Percentiles rank a stretch among this genome's conserved stretches.
Evolutionary conservation across 2,113 vertebrate species (phyloP).

Genomic region (Fregetta grallaria): DNA sequence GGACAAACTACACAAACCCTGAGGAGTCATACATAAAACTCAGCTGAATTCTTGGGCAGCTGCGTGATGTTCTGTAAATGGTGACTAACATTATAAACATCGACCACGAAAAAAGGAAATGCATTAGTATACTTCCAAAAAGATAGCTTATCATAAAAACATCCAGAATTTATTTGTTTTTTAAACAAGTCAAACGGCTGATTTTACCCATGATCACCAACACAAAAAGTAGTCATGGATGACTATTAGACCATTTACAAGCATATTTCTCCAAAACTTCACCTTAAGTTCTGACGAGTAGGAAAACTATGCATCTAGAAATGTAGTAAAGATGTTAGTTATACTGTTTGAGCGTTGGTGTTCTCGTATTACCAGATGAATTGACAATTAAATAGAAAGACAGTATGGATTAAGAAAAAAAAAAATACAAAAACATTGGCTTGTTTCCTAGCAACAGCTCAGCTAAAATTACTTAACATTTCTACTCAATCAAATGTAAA

Average conservation of each 20-base stretch:
- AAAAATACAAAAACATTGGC: slow-evolving; percentile 70
- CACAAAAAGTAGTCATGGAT: background rate
- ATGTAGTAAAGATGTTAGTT: slow-evolving; percentile 53
- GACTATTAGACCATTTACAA: background rate
- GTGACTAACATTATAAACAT: slow-evolving; percentile 67
- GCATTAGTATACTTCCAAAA: background rate
- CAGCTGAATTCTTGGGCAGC: slow-evolving; percentile 58
- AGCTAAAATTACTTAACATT: slow-evolving; percentile 78
- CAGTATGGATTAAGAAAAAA: slow-evolving; percentile 62
- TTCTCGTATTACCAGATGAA: slow-evolving; percentile 29
- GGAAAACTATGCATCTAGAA: slow-evolving; percentile 41
- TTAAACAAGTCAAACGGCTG: slow-evolving; percentile 19
- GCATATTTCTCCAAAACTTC: background rate
- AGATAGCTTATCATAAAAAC: slow-evolving; percentile 23
- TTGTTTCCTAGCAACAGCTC: slow-evolving; percentile 78
- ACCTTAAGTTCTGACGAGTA: slow-evolving; percentile 33
- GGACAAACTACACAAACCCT: background rate
- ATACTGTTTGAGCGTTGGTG: slow-evolving; percentile 18
- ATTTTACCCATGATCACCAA: slow-evolving; percentile 8
- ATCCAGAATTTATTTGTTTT: slow-evolving; percentile 1
- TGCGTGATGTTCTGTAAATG: slow-evolving; percentile 61
- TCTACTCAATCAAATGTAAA: slow-evolving; percentile 78
- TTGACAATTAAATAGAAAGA: slow-evolving; percentile 55
- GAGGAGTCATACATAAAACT: slow-evolving; percentile 23
- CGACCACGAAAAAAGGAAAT: slow-evolving; percentile 21